Percentiles rank a stretch among this genome's conserved stretches.
Evolutionary conservation across 2,113 vertebrate genomes (phyloP).

Genomic region (Cyphomyrus discorhynchus): DNA sequence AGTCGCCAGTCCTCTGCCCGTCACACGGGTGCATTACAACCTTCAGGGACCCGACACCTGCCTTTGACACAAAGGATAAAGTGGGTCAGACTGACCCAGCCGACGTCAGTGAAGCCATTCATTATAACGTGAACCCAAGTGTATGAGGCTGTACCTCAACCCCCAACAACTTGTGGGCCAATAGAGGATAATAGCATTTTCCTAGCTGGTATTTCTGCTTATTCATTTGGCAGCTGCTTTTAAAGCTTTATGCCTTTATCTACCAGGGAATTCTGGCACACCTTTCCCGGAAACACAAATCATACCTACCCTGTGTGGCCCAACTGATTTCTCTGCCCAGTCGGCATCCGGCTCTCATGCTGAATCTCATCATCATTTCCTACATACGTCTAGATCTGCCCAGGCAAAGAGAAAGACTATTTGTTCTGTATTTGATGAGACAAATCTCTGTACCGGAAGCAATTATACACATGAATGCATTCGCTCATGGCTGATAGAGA

Average conservation of each 20-base stretch:
- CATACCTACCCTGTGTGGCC: background rate
- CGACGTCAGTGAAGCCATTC: background rate
- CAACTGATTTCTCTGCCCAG: background rate
- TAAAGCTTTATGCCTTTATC: background rate
- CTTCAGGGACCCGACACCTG: background rate
- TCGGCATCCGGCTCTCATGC: background rate
- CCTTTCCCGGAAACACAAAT: background rate
- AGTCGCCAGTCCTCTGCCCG: background rate
- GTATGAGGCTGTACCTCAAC: background rate
- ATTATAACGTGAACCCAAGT: background rate
- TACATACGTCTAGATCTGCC: background rate
- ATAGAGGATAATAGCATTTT: background rate
- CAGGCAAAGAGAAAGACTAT: background rate
- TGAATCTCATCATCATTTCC: background rate
- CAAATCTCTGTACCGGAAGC: background rate
- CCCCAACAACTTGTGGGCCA: background rate
- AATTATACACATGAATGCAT: slow-evolving; percentile 3
- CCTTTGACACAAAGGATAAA: background rate
- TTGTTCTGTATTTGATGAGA: background rate
- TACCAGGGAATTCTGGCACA: background rate
- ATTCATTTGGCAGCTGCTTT: background rate
- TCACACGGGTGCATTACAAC: background rate
- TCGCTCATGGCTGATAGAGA: background rate
- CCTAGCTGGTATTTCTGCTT: background rate
- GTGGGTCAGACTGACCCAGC: background rate